Evolutionary conservation across 2,113 vertebrate genomes (phyloP).

Genomic region (Crotalus helleri): DNA sequence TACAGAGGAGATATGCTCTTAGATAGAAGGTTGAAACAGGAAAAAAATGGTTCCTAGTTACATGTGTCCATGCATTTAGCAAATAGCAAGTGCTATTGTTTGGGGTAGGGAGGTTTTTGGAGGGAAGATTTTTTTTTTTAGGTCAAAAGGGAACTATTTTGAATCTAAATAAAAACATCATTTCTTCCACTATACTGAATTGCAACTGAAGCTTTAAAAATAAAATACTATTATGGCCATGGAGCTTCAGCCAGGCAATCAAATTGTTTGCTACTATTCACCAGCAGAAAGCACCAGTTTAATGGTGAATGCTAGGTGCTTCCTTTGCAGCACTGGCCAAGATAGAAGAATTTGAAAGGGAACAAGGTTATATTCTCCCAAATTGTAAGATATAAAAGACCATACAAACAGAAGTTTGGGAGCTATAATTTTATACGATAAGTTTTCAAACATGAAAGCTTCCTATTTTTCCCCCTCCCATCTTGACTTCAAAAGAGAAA

Average conservation of each 20-base stretch:
- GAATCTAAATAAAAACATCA: neutral
- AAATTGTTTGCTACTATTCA: neutral
- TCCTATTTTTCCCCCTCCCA: neutral
- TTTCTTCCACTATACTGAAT: neutral
- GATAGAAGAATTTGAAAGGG: neutral
- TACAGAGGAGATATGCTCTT: neutral
- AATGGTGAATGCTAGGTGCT: neutral
- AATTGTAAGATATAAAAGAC: neutral
- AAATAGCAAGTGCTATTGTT: neutral
- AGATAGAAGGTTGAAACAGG: neutral
- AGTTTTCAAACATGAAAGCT: neutral
- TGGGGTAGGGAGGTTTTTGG: neutral
- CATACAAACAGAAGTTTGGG: neutral
- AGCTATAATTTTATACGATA: neutral
- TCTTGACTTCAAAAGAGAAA: neutral
- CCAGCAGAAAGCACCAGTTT: neutral
- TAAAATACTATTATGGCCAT: neutral
- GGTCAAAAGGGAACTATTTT: neutral
- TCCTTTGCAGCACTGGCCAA: neutral
- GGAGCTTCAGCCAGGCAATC: neutral
- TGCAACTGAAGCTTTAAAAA: neutral
- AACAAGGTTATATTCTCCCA: neutral
- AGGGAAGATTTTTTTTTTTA: neutral
- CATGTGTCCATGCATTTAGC: neutral
- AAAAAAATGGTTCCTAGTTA: neutral